Percentiles rank a stretch among this genome's conserved stretches.
phyloP scores from a whole-genome alignment of 2,797 vertebrate species.

The Argyrosomus regius region DNA sequence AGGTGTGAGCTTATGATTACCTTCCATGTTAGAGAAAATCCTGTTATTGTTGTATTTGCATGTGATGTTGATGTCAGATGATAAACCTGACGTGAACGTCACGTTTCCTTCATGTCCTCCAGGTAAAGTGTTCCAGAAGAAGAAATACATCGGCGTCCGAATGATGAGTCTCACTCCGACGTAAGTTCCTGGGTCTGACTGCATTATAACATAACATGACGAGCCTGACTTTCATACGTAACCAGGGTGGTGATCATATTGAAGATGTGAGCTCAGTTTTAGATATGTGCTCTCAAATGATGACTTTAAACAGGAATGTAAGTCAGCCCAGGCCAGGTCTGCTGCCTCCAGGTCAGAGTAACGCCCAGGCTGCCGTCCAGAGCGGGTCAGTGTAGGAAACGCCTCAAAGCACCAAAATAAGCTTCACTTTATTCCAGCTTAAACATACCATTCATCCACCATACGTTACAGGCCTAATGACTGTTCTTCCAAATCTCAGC shows the following conservation, averaged over 20 bases:
- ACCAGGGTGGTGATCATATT: conserved; percentile 9
- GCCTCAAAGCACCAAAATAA: conserved; percentile 4
- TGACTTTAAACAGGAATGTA: conserved; percentile 14
- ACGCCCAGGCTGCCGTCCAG: neutral
- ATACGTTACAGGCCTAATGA: neutral
- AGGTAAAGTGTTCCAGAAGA: conserved; percentile 92
- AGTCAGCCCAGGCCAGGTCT: neutral
- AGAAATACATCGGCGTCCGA: conserved; percentile 95
- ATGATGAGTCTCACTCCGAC: conserved; percentile 94
- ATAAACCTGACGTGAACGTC: neutral
- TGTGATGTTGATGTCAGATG: neutral
- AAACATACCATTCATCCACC: neutral
- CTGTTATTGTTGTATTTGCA: neutral
- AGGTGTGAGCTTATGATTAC: neutral
- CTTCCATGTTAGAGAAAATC: neutral
- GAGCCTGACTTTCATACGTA: neutral
- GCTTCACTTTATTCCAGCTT: neutral
- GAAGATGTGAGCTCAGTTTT: conserved; percentile 20
- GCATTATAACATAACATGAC: neutral
- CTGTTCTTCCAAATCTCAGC: neutral
- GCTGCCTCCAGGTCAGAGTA: neutral
- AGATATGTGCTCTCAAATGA: conserved; percentile 22
- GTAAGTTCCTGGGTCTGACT: conserved; percentile 81
- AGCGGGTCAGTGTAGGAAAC: neutral
- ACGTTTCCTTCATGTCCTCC: conserved; percentile 17